Conservation (phyloP, 23 tunicate genomes). For the Oikopleura vanhoeffeni region DNA sequence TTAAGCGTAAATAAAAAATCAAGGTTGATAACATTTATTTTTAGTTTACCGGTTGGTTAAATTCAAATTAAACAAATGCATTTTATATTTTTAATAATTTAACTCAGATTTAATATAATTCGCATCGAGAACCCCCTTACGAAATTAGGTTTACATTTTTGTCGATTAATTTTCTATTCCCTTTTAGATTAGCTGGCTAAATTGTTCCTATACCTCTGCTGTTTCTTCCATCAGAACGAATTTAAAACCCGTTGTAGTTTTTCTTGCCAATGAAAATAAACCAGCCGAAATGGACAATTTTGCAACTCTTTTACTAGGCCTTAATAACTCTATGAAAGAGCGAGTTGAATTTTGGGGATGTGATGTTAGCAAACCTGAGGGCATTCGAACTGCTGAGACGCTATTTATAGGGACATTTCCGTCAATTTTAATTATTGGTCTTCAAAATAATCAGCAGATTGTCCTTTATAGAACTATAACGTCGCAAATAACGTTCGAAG, state of each 20-base stretch:
- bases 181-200: not conserved
- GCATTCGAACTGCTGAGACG: not conserved
- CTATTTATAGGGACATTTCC: not conserved
- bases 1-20: too few species aligned
- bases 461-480: not conserved
- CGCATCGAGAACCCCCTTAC: too few species aligned
- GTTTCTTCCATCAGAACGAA: not conserved
- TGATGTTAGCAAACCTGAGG: not conserved
- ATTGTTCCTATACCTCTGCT: not conserved
- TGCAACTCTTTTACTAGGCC: not conserved
- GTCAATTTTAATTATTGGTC: not conserved
- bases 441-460: not conserved
- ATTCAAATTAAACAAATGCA: too few species aligned
- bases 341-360: slow-evolving; percentile 6
- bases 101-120: too few species aligned
- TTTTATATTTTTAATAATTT: too few species aligned
- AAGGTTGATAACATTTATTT: too few species aligned
- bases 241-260: not conserved
- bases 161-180: too few species aligned
- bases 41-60: too few species aligned
- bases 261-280: not conserved
- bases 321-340: not conserved
- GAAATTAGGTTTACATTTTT: too few species aligned
- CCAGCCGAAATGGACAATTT: not conserved
- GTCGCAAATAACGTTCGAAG: not conserved